phyloP scores from a whole-genome alignment of 2,888 invertebrate species.

The Creontiades dilutus region DNA sequence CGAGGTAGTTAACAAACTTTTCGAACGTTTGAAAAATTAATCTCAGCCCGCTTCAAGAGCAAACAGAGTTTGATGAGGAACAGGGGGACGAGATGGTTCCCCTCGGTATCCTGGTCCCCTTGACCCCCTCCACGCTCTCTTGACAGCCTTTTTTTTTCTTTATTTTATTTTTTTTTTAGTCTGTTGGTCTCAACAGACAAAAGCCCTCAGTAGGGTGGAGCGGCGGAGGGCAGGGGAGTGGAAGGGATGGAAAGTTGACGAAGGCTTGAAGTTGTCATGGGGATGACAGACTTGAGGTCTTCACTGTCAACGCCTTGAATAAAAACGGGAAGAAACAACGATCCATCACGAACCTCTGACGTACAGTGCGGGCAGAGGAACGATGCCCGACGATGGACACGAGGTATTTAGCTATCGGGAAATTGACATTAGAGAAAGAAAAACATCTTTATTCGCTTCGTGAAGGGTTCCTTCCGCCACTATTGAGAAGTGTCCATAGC shows the following conservation, averaged over 20 bases:
- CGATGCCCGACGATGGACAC: too few species aligned
- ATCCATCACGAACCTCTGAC: not conserved
- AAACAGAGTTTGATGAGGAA: slow-evolving; percentile 39
- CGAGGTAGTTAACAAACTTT: slow-evolving; percentile 39
- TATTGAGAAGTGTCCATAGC: too few species aligned
- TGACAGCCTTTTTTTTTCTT: slow-evolving; percentile 8
- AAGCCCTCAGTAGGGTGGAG: not conserved
- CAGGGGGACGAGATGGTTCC: not conserved
- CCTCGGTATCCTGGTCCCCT: not conserved
- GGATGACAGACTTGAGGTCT: slow-evolving; percentile 27
- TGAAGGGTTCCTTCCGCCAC: too few species aligned
- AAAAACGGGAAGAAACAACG: not conserved
- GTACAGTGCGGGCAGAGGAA: too few species aligned
- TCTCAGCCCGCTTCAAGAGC: slow-evolving; percentile 5
- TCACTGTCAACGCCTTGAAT: slow-evolving; percentile 26
- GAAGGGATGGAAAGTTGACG: slow-evolving; percentile 5
- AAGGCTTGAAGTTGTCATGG: slow-evolving; percentile 36
- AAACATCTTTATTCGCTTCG: too few species aligned
- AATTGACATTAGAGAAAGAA: too few species aligned
- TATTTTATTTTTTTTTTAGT: not conserved
- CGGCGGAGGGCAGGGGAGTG: not conserved
- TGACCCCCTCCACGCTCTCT: not conserved
- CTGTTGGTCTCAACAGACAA: not conserved
- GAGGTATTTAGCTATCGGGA: too few species aligned
- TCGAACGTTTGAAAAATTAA: slow-evolving; percentile 48